phyloP scores from a whole-genome alignment of 2,888 invertebrate genomes.

The Lepidonotus clava region DNA sequence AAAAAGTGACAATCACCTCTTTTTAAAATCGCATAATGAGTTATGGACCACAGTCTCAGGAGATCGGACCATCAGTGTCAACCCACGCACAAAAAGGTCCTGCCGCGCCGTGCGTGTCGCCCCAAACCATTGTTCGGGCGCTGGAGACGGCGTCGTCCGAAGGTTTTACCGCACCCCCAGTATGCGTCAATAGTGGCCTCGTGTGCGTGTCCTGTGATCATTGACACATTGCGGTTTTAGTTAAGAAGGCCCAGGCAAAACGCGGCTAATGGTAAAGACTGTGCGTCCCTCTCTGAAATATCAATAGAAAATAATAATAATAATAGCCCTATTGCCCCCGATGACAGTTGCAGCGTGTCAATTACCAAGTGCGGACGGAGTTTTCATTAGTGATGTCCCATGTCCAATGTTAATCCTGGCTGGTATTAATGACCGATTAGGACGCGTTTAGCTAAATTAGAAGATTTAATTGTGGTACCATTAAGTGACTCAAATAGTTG shows the following conservation, averaged over 20 bases:
- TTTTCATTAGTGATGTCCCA: neutral
- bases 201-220: slow-evolving; percentile 7
- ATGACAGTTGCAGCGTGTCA: neutral
- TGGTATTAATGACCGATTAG: slow-evolving; percentile 37
- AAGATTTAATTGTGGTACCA: slow-evolving; percentile 20
- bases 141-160: slow-evolving; percentile 2
- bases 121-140: slow-evolving; percentile 6
- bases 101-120: slow-evolving; percentile 14
- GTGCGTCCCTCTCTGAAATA: slow-evolving; percentile 15
- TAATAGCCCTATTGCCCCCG: neutral
- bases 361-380: neutral
- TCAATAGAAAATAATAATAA: neutral
- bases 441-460: slow-evolving; percentile 1
- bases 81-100: neutral
- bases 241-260: neutral
- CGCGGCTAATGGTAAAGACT: neutral
- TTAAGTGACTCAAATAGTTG: slow-evolving; percentile 39
- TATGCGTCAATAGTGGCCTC: slow-evolving; percentile 3
- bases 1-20: neutral
- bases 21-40: neutral
- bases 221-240: neutral
- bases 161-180: too few species aligned
- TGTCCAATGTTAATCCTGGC: neutral
- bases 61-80: neutral
- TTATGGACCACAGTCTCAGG: neutral